Evolutionary conservation across 2,888 invertebrate genomes (phyloP).

Genomic region (Caenorhabditis afra): DNA sequence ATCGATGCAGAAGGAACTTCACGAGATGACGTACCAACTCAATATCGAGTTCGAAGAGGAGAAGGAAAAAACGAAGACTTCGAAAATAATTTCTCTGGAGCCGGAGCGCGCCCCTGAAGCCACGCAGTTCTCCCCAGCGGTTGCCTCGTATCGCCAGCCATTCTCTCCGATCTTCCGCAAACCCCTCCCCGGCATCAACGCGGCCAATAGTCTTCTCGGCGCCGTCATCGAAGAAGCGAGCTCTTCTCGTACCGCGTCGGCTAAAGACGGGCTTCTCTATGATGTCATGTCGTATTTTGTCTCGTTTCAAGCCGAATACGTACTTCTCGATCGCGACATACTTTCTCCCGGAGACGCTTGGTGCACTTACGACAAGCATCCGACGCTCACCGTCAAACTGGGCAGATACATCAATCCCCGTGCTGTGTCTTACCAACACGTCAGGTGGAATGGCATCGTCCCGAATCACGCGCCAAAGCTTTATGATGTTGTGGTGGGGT

Average conservation of each 20-base stretch:
- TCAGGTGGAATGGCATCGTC: conserved; percentile 37
- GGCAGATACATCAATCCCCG: conserved; percentile 22
- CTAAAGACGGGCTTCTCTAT: conserved; percentile 47
- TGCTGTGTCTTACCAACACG: conserved; percentile 44
- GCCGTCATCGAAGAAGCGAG: conserved; percentile 49
- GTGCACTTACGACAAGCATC: conserved; percentile 42
- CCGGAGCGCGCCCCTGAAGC: background rate
- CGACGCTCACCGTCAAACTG: conserved; percentile 38
- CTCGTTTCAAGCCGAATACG: conserved; percentile 51
- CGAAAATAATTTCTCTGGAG: no score
- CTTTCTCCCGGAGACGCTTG: conserved; percentile 57
- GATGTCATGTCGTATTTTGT: conserved; percentile 52
- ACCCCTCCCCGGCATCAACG: conserved; percentile 33
- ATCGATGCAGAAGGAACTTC: background rate
- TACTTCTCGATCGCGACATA: conserved; percentile 49
- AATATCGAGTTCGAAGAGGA: conserved; percentile 12
- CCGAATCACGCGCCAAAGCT: conserved; percentile 39
- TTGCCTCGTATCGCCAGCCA: background rate
- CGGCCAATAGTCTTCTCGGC: conserved; percentile 56
- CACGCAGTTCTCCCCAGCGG: background rate
- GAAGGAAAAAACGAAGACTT: no score
- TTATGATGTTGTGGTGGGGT: conserved; percentile 44
- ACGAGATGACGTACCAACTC: background rate
- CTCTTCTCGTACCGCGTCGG: conserved; percentile 48
- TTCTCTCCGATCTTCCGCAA: conserved; percentile 4